Base-by-base conservation (phyloP, 2,888 invertebrate species). In the Drosophila tanythrix region DNA sequence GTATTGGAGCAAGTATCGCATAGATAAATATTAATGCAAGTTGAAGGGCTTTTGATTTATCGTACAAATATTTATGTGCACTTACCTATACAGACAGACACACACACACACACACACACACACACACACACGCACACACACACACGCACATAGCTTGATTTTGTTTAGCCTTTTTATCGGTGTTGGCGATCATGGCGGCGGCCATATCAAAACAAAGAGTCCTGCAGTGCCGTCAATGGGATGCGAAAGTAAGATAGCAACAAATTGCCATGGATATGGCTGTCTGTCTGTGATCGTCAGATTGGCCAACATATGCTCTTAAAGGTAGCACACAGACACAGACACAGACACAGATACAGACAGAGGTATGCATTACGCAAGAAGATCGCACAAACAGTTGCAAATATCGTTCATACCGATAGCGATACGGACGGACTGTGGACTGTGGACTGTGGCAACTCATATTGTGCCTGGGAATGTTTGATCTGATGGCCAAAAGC, bases 161-260 rank as follows among this genome's bases (percentile, higher is more conserved):
- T 46, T 46, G 21, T 46, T 46, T 46, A 46, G 25, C 15, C 25
- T 46, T 65, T 72, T 88, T 86, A 85, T 83, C 83, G 83, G 68
- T 61, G 71, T 82, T 64, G 61, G 48, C 67, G 80, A 82, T 88
- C 80, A 68, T 66, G 68, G 59, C 69, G 76, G 72, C 89, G 88
- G 83, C 87, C 74, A 67, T 87, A 89, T 83, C 89, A 87, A 89
- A 83, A 89, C 88, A 63, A 77, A 81, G 71, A 87, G 81, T 89
- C 83, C 83, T 83, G 83, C 88, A 72, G 83, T 74, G 83, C 72
- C 67, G 87, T 70, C 74, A 73, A 83, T 89, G 83, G 83, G 84
- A 77, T 86, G 87, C 67, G 81, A 86, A 89, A 74, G 83, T 89
- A 81, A 75, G 84, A 86, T 87, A 84, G 70, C 83, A 83, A 87